These are phyloP conservation scores for Eulimnadia texana DNA, from an alignment of 1,140 invertebrate genomes.

Conservation along the genomic window DNA sequence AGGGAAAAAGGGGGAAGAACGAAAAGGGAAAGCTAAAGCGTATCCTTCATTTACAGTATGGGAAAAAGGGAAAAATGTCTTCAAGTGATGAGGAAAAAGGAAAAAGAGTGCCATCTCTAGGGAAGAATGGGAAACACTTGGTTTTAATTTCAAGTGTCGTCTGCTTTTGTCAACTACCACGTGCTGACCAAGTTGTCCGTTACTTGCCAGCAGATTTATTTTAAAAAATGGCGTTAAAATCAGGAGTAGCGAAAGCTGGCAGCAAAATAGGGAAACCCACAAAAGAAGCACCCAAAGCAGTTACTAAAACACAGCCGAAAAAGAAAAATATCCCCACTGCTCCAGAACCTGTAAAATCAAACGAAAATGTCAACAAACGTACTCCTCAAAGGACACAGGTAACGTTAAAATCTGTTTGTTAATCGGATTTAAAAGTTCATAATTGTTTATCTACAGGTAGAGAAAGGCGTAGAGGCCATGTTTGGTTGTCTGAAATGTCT, in stretches of 20 bases:
- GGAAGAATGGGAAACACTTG: no score
- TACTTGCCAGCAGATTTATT: neutral
- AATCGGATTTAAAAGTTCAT: neutral
- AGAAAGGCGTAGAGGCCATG: neutral
- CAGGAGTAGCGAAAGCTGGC: neutral
- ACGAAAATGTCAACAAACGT: neutral
- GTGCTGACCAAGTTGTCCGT: neutral
- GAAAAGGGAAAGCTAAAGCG: no score
- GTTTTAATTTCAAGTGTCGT: no score
- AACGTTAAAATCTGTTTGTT: neutral
- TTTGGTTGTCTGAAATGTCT: neutral
- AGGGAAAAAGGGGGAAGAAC: no score
- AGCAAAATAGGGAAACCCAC: neutral
- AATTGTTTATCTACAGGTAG: neutral
- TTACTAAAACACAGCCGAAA: neutral
- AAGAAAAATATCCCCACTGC: neutral
- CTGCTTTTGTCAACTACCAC: neutral
- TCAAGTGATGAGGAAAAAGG: no score
- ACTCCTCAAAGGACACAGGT: neutral
- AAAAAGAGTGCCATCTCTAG: no score
- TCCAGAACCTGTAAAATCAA: neutral
- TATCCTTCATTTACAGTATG: no score
- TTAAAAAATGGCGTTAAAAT: neutral
- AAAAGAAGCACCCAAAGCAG: neutral
- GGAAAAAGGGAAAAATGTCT: no score